Evolutionary conservation across 2,797 vertebrate genomes (phyloP), one percentile per base, ranked within the genome.

Genomic region (Hylomyscus alleni): DNA sequence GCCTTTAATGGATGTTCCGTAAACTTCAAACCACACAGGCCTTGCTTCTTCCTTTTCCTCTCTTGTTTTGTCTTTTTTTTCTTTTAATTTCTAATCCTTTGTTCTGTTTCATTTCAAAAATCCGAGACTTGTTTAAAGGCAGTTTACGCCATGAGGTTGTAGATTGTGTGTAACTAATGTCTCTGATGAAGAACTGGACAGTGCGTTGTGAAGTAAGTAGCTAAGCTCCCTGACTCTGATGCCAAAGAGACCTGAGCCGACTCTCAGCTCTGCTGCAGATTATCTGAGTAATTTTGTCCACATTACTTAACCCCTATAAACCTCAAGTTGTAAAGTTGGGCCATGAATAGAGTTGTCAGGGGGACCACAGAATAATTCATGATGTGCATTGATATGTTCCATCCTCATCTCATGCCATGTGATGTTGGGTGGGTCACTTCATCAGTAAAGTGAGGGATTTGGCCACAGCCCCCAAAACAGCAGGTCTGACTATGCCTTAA

Each of bases 61-160:
- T 2, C 20, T 34, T 50, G 19, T 60, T 47, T 77, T 77, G 6
- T 88, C 44, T 82, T 34, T 11, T 40, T 31, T 91, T 95, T 88
- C 82, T 91, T 86, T 96, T 95, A 84, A 93, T 93, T 95, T 91
- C 52, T 94, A 75, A 62, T 82, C 31, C 85, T 95, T 93, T 96
- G 22, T 93, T 87, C 19, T 75, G 19, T 90, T 93, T 47, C 22
- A 90, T 56, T 73, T 93, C 94, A 88, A 78, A 95, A 93, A 96
- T 91, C 84, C 37, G 7, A 73, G 94, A 77, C n/a, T 1, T 90
- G 37, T 12, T 37, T 83, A 84, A 89, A 72, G 72, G n/a, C n/a
- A 29, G 69, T 90, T 84, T 67, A 87, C 94, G 76, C n/a, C 22
- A 8, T 69, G 13, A 72, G 47, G 72, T 31, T 93, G 47, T 72